Conservation (phyloP, 2,797 vertebrate species). For the Esox lucius region DNA sequence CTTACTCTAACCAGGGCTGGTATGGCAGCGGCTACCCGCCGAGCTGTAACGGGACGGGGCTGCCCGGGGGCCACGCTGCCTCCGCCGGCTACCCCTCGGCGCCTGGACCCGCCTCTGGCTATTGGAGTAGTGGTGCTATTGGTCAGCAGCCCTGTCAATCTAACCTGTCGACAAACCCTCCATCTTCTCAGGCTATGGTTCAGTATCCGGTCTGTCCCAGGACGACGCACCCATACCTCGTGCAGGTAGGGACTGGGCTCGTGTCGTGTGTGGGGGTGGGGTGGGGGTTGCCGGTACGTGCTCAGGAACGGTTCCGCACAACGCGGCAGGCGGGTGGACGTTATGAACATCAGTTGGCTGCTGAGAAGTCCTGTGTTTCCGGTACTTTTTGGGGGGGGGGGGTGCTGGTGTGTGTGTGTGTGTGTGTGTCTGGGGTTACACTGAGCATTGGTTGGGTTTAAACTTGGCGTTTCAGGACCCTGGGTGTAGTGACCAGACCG, state of each 20-base stretch:
- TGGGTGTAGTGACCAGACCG: slow-evolving; percentile 50
- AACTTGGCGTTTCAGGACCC: slow-evolving; percentile 56
- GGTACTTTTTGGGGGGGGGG: no score
- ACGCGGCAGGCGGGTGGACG: not conserved
- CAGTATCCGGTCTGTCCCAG: slow-evolving; percentile 82
- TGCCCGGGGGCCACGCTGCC: not conserved
- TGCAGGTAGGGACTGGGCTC: slow-evolving; percentile 62
- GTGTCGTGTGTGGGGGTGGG: not conserved
- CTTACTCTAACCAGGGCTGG: slow-evolving; percentile 80
- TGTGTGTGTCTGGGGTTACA: not conserved
- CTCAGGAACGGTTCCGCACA: no score
- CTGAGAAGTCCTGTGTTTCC: no score
- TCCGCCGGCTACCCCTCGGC: slow-evolving; percentile 73
- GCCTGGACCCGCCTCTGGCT: slow-evolving; percentile 74
- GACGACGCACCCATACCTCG: slow-evolving; percentile 70
- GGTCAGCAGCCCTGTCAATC: slow-evolving; percentile 74
- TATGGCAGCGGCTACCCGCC: slow-evolving; percentile 75
- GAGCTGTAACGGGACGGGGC: slow-evolving; percentile 34
- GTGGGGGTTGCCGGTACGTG: no score
- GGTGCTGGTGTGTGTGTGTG: no score
- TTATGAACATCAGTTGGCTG: not conserved
- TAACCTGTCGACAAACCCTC: slow-evolving; percentile 81
- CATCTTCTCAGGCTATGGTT: slow-evolving; percentile 81
- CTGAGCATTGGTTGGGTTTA: not conserved
- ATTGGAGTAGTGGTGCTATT: slow-evolving; percentile 78